A percentile compares a stretch with the other conserved stretches of the same genome.
These are phyloP conservation scores for Hartigia nigra DNA, from an alignment of 2,888 invertebrate species.

Conservation along the genomic window DNA sequence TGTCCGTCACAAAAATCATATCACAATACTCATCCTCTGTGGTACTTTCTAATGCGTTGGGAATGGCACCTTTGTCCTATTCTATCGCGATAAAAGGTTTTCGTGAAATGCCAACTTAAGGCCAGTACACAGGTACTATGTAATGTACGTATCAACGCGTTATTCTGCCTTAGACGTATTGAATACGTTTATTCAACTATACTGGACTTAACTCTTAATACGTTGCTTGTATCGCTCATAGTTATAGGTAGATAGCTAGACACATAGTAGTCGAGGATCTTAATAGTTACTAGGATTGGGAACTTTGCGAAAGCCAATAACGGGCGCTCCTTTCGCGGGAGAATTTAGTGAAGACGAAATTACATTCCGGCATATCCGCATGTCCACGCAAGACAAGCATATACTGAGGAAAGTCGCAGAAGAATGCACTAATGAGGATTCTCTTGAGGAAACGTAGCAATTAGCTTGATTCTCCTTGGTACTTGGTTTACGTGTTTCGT, in stretches of 20 bases:
- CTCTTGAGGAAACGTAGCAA: slow-evolving; percentile 30
- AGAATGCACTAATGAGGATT: slow-evolving; percentile 53
- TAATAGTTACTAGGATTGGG: neutral
- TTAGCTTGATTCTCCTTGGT: neutral
- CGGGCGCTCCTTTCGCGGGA: slow-evolving; percentile 33
- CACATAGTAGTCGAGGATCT: neutral
- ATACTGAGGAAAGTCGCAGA: slow-evolving; percentile 21
- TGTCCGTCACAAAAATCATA: neutral
- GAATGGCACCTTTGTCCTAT: neutral
- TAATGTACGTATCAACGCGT: neutral
- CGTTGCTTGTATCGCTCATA: neutral
- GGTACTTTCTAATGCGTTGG: neutral
- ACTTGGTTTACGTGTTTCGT: neutral
- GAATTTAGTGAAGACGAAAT: slow-evolving; percentile 61
- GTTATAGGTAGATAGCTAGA: neutral
- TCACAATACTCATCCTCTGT: neutral
- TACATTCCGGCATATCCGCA: slow-evolving; percentile 59
- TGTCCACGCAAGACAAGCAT: slow-evolving; percentile 31
- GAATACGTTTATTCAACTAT: neutral
- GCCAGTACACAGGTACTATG: neutral
- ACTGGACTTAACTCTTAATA: neutral
- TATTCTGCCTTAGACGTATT: neutral
- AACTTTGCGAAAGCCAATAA: slow-evolving; percentile 48
- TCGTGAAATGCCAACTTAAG: neutral
- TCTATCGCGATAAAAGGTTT: neutral